Conservation (phyloP, 2,888 invertebrate genomes). For the Conops quadrifasciatus region DNA sequence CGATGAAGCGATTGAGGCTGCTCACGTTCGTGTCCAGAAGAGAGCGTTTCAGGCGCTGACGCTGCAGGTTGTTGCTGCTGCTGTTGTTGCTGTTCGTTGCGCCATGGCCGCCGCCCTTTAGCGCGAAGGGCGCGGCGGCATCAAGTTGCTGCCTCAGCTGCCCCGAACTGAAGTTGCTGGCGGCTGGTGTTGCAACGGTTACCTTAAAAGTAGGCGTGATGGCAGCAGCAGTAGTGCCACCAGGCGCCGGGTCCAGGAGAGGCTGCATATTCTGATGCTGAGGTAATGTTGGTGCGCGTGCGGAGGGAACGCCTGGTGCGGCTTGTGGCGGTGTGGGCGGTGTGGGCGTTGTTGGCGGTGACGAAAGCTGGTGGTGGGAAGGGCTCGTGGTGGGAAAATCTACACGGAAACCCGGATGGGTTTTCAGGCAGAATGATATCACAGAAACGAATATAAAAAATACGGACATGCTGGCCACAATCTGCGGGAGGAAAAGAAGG, state of each 20-base stretch:
- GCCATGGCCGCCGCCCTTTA: background rate
- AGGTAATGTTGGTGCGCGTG: slow-evolving; percentile 51
- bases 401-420: slow-evolving; percentile 86
- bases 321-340: slow-evolving; percentile 41
- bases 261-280: slow-evolving; percentile 50
- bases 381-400: slow-evolving; percentile 62
- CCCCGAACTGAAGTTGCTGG: slow-evolving; percentile 53
- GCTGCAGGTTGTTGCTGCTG: slow-evolving; percentile 38
- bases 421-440: slow-evolving; percentile 95
- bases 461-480: slow-evolving; percentile 89
- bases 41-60: slow-evolving; percentile 55
- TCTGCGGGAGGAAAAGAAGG: slow-evolving; percentile 68
- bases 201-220: slow-evolving; percentile 56
- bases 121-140: background rate
- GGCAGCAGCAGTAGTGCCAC: slow-evolving; percentile 21
- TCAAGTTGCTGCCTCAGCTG: slow-evolving; percentile 39
- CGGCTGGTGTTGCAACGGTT: slow-evolving; percentile 53
- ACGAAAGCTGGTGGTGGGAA: slow-evolving; percentile 21
- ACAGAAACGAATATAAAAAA: slow-evolving; percentile 97
- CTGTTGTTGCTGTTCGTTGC: slow-evolving; percentile 33
- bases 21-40: slow-evolving; percentile 48
- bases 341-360: slow-evolving; percentile 35
- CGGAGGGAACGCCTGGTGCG: slow-evolving; percentile 43
- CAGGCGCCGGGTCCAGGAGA: slow-evolving; percentile 20
- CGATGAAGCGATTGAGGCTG: slow-evolving; percentile 52